Percentiles rank a stretch among this genome's conserved stretches.
These are phyloP conservation scores for Anastrepha obliqua DNA, from an alignment of 1,140 invertebrate species.

Conservation along the genomic window DNA sequence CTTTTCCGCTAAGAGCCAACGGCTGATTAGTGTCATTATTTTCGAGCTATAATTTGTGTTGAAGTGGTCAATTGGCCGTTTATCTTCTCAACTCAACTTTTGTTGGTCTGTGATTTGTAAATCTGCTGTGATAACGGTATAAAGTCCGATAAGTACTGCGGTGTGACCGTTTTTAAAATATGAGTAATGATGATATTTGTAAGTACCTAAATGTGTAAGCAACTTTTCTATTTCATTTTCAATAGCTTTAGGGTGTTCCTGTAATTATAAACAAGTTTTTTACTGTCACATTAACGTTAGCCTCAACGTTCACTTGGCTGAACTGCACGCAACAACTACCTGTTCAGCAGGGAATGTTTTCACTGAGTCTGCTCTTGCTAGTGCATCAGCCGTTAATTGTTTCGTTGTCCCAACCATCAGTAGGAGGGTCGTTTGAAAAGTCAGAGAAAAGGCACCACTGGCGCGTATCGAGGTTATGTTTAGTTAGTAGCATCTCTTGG, in stretches of 20 bases:
- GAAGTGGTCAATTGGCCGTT: conserved; percentile 3
- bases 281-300: no score
- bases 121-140: conserved; percentile 1
- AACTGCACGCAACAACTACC: no score
- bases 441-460: no score
- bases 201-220: conserved; percentile 22
- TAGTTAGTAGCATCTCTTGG: no score
- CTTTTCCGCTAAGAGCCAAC: background rate
- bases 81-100: background rate
- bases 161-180: conserved; percentile 44
- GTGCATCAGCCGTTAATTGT: no score
- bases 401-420: no score
- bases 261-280: no score
- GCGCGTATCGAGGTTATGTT: no score
- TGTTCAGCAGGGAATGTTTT: no score
- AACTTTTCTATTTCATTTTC: conserved; percentile 31
- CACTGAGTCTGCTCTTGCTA: no score
- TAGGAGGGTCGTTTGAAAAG: no score
- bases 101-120: background rate
- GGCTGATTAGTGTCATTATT: background rate
- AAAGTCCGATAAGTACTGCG: background rate
- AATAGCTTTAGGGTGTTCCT: background rate
- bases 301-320: no score
- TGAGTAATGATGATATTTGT: conserved; percentile 60
- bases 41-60: background rate